Evolutionary conservation across 2,113 vertebrate genomes (phyloP).

Genomic region (Mobula hypostoma): DNA sequence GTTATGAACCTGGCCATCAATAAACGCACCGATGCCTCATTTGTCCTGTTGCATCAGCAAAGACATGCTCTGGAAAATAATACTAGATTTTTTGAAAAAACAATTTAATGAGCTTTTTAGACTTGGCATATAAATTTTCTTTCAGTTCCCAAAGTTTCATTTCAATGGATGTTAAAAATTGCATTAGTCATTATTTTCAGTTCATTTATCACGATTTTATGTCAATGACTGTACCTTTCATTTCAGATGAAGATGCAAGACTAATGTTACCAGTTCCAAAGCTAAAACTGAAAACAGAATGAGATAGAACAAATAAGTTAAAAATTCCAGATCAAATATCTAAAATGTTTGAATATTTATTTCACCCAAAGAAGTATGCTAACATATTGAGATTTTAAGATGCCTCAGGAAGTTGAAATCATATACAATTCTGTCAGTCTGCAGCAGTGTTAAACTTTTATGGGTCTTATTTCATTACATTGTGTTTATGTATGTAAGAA

Average conservation of each 20-base stretch:
- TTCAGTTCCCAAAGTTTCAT: not conserved
- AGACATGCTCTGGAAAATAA: not conserved
- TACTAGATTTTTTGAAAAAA: not conserved
- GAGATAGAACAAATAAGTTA: not conserved
- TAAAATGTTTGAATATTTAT: not conserved
- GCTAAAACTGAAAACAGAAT: not conserved
- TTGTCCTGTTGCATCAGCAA: slow-evolving; percentile 9
- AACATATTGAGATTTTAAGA: not conserved
- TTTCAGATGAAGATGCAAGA: not conserved
- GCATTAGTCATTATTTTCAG: slow-evolving; percentile 21
- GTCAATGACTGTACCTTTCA: not conserved
- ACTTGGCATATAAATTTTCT: not conserved
- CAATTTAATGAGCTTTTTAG: not conserved
- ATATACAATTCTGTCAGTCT: not conserved
- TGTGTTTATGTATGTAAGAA: not conserved
- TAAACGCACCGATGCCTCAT: not conserved
- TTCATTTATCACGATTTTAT: not conserved
- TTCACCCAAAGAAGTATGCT: not conserved
- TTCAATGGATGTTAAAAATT: not conserved
- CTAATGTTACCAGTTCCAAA: not conserved
- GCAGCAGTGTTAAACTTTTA: not conserved
- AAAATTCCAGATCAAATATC: not conserved
- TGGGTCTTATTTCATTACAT: not conserved
- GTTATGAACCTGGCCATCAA: not conserved
- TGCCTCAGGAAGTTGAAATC: not conserved